Base-by-base conservation (phyloP, 2,797 vertebrate species). In the Spinus pinus region DNA sequence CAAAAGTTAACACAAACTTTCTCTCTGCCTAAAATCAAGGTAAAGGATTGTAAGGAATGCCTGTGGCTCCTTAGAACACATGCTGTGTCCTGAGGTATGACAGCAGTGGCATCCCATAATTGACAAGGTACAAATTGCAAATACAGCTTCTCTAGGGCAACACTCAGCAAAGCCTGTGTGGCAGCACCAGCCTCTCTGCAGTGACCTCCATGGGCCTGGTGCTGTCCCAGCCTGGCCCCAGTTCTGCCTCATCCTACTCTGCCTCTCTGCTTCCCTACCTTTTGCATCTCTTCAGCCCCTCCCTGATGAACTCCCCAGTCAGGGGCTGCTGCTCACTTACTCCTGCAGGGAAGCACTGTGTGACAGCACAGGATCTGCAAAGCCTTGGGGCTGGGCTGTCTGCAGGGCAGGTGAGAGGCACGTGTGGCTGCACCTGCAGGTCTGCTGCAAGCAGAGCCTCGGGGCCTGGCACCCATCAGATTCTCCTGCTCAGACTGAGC, bases 161-260 rank as follows among this genome's bases (percentile, higher is more conserved):
- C 89, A 12, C 50, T 41, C 44, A 41, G 50, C 14, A 61, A 39
- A 91, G 53, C 27, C 53, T 23, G 14, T 22, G 50, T 35, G 58
- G 11, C 23, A 71, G 14, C 42, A 14, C 16, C 27, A 37, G 0
- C 5, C 7, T 71, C 35, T 12, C 28, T 7, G 4, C 1, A 1
- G 42, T 61, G 53, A 57, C 23, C 13, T 60, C 22, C 39, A 4
- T 14, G 49, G 73, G 33, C 31, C 75, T 33, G 39, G 3, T 66
- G 44, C 64, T 81, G 44, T 60, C 35, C 37, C n/a, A 57, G 49
- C 4, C n/a, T 71, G 53, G 30, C 7, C 28, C 37, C 54, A 42
- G 25, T 7, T 77, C 23, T 81, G 57, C 53, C 27, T 49, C 28
- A 9, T 54, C 25, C 35, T 20, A 8, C 42, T 2, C 0, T 23